A percentile compares a stretch with the other conserved stretches of the same genome.
Evolutionary conservation across 2,888 invertebrate species (phyloP).

Genomic region (Scaeva pyrastri): DNA sequence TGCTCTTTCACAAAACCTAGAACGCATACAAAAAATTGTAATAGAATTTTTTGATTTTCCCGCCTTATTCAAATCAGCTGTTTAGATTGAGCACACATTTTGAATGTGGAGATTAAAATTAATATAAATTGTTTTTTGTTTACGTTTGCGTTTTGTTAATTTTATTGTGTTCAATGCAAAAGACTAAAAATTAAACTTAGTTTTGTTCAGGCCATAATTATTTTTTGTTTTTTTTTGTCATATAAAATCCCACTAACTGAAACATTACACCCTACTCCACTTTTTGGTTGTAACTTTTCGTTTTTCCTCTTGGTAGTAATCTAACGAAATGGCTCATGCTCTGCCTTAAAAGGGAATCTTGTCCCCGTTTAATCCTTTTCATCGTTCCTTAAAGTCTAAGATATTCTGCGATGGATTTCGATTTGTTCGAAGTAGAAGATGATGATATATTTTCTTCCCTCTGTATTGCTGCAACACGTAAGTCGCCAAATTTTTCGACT

Average conservation of each 20-base stretch:
- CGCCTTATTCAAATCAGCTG: constrained; percentile 50
- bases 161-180: constrained; percentile 11
- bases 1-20: neutral
- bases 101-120: constrained; percentile 14
- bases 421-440: constrained; percentile 83
- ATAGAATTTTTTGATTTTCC: neutral
- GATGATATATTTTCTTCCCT: constrained; percentile 81
- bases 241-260: neutral
- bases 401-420: constrained; percentile 81
- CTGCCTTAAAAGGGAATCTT: no score
- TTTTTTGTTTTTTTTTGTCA: neutral
- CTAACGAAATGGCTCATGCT: no score
- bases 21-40: constrained; percentile 13
- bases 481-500: constrained; percentile 22
- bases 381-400: neutral
- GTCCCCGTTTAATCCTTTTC: neutral
- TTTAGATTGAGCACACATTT: constrained; percentile 15
- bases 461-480: constrained; percentile 79
- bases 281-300: no score
- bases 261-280: neutral
- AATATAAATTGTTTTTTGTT: constrained; percentile 58
- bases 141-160: constrained; percentile 24
- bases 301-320: no score
- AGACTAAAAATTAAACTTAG: neutral
- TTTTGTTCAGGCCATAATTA: neutral